Evolutionary conservation across 1,140 invertebrate genomes (phyloP), one percentile per base, ranked within the genome.

Genomic region (Tetragnatha versicolor): DNA sequence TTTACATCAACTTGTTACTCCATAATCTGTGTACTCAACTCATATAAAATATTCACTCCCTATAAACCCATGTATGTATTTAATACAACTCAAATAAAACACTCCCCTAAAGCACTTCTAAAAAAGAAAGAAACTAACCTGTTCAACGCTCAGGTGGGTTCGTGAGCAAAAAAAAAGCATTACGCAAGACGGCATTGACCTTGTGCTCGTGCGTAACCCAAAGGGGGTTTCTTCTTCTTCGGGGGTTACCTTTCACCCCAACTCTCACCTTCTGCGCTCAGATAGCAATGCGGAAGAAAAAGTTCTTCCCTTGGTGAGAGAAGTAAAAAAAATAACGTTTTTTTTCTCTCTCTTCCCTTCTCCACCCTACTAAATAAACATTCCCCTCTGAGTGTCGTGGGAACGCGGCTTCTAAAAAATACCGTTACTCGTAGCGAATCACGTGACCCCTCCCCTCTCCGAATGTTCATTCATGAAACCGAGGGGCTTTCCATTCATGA

Each of bases 241-340:
- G 27, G 51, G 35, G 25, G 31, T n/a, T 5, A n/a, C 61, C 61
- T 49, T 70, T 70, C 68, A 35, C 68, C 68, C 27, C 68, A 70
- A 70, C 68, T 70, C 68, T 70, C 68, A 70, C 68, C 68, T 70
- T 37, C 33, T 55, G 61, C 27, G 2, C 20, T 37, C n/a, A 45
- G 10, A 6, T 5, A 45, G 61, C 25, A 55, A 70, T 70, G 68
- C 68, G 68, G 68, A 70, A 70, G 68, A 70, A 70, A 65, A 68
- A 70, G 68, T 70, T 39, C 47, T 55, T 55, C 29, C 33, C 49
- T 37, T 53, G 47, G 22, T 22, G 20, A 65, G 25, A 31, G n/a
- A n/a, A n/a, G 42, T 22, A 17, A 10, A 55, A 45, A 33, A 70
- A 55, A 70, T 53, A 70, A 66, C 27, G 25, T 66, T 9, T n/a